Conservation (phyloP, 2,113 vertebrate species). For the Poeciliopsis turrubarensis region DNA sequence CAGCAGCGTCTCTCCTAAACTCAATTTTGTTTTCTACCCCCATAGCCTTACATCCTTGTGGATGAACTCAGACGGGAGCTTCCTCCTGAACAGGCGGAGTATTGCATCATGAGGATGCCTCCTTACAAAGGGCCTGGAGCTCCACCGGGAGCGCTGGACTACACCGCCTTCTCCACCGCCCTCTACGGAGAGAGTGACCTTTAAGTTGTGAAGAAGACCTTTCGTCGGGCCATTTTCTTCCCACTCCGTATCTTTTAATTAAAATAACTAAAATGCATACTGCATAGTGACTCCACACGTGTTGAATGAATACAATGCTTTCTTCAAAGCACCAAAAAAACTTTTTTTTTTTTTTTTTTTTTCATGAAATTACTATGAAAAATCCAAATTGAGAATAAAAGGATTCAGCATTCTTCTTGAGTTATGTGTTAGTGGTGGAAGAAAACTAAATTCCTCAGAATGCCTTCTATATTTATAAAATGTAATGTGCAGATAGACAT, state of each 20-base stretch:
- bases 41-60: conserved; percentile 89
- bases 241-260: conserved; percentile 9
- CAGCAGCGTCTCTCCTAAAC: background rate
- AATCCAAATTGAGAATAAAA: background rate
- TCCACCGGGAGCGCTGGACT: conserved; percentile 87
- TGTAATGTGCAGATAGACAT: background rate
- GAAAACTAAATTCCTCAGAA: background rate
- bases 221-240: conserved; percentile 14
- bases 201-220: conserved; percentile 71
- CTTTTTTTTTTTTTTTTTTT: background rate
- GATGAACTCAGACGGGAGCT: conserved; percentile 91
- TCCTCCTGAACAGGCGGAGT: conserved; percentile 90
- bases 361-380: background rate
- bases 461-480: background rate
- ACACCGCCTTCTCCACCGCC: conserved; percentile 93
- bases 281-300: conserved; percentile 22
- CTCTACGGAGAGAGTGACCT: conserved; percentile 97
- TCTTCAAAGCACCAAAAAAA: conserved; percentile 1
- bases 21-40: conserved; percentile 5
- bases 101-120: conserved; percentile 93
- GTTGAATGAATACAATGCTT: conserved; percentile 30
- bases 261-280: conserved; percentile 40
- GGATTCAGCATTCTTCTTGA: background rate
- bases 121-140: conserved; percentile 81
- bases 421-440: background rate